Evolutionary conservation across 2,113 vertebrate genomes (phyloP).

Genomic region (Nannospalax galili): DNA sequence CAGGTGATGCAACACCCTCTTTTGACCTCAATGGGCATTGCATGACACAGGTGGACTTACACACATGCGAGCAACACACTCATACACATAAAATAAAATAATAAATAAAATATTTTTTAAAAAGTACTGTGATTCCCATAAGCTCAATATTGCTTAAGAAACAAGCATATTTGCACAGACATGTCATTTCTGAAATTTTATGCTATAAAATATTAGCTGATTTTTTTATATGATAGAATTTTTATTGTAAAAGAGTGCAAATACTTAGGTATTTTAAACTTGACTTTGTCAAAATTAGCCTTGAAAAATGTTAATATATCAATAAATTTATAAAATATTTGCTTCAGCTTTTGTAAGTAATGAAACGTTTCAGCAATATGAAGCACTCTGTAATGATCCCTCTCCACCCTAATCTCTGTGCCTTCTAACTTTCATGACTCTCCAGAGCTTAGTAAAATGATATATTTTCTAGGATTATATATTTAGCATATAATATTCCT

Average conservation of each 20-base stretch:
- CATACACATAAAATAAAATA: too few relatives aligned
- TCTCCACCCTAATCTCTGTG: not conserved
- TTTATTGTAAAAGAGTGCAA: too few relatives aligned
- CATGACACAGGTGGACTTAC: too few relatives aligned
- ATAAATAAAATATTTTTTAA: not conserved
- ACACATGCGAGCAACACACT: too few relatives aligned
- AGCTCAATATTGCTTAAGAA: not conserved
- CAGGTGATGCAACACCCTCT: too few relatives aligned
- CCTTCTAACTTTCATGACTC: not conserved
- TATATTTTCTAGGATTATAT: not conserved
- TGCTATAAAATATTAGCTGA: too few relatives aligned
- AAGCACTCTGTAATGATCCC: not conserved
- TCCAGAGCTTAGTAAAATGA: not conserved
- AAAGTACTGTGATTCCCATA: not conserved
- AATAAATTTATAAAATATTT: not conserved
- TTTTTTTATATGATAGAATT: too few relatives aligned
- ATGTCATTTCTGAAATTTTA: too few relatives aligned
- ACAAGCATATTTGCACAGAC: not conserved
- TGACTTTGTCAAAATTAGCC: too few relatives aligned
- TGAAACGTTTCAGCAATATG: conserved; percentile 11
- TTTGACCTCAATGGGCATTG: too few relatives aligned
- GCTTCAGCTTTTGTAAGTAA: not conserved
- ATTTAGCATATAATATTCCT: not conserved
- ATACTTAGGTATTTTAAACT: too few relatives aligned
- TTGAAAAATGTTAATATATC: too few relatives aligned